Percentiles rank a stretch among this genome's conserved stretches.
These are phyloP conservation scores for Ephydatia muelleri DNA, from an alignment of 37 sponge, comb jelly and placozoan species.

Conservation along the genomic window DNA sequence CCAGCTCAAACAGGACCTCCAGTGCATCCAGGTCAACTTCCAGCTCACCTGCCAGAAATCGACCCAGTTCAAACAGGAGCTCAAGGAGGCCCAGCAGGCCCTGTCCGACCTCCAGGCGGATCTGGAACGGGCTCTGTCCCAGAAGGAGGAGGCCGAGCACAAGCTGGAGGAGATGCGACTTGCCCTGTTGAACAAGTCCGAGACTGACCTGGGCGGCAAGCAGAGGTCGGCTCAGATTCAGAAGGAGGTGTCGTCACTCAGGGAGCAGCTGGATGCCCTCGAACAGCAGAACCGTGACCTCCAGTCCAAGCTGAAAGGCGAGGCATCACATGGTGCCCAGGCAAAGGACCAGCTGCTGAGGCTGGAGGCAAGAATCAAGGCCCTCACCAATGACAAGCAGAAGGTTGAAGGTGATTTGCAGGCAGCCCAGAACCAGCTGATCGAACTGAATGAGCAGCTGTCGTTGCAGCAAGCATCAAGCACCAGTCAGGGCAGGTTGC, in stretches of 20 bases:
- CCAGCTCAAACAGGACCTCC: conserved; percentile 49
- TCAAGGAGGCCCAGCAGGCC: conserved; percentile 32
- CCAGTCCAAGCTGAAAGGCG: conserved; percentile 15
- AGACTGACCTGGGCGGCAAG: neutral
- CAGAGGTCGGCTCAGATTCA: neutral
- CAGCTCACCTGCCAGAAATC: conserved; percentile 55
- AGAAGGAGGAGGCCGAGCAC: conserved; percentile 30
- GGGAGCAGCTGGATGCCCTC: conserved; percentile 7
- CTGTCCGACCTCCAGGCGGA: conserved; percentile 30
- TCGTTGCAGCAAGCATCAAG: neutral
- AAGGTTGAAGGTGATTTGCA: neutral
- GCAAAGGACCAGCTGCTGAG: conserved; percentile 3
- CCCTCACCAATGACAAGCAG: conserved; percentile 12
- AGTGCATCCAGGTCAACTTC: conserved; percentile 60
- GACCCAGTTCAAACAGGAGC: conserved; percentile 36
- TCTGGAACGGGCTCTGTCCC: conserved; percentile 19
- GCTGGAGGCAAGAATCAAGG: conserved; percentile 2
- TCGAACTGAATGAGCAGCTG: neutral
- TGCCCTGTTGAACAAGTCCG: neutral
- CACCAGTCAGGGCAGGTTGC: conserved; percentile 1
- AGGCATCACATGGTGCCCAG: neutral
- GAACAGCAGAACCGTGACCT: conserved; percentile 26
- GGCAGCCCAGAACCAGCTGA: neutral
- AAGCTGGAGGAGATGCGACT: conserved; percentile 11
- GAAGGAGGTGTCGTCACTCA: conserved; percentile 5